Percentiles rank a stretch among this genome's conserved stretches.
Evolutionary conservation across 2,113 vertebrate genomes (phyloP).

Genomic region (Budorcas taxicolor): DNA sequence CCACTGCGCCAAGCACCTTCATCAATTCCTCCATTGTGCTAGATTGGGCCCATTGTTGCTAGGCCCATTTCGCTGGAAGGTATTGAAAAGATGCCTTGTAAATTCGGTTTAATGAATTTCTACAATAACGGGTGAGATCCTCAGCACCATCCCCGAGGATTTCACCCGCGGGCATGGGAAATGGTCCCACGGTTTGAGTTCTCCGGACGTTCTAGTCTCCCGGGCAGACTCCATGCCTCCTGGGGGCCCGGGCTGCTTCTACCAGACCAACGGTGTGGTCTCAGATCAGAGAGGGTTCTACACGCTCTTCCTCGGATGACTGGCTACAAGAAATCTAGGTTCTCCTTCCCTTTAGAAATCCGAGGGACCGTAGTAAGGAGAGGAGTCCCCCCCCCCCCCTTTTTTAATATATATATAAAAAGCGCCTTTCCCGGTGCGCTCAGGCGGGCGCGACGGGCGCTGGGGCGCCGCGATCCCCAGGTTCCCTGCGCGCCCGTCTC

Average conservation of each 20-base stretch:
- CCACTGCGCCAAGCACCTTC: background rate
- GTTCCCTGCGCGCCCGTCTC: rapidly evolving
- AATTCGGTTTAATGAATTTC: background rate
- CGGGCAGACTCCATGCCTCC: background rate
- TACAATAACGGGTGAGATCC: background rate
- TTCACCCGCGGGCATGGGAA: background rate
- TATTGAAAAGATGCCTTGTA: background rate
- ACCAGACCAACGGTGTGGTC: background rate
- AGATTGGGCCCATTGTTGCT: background rate
- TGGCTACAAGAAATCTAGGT: background rate
- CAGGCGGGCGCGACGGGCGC: rapidly evolving
- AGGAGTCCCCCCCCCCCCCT: background rate
- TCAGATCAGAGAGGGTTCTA: background rate
- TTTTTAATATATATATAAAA: background rate
- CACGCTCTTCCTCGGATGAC: background rate
- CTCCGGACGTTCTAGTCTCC: rapidly evolving
- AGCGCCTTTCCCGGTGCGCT: background rate
- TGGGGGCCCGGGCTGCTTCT: background rate
- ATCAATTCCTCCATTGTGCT: background rate
- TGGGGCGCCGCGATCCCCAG: rapidly evolving
- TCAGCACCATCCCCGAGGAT: background rate
- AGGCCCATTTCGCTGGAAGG: background rate
- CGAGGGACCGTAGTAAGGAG: background rate
- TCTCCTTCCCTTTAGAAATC: background rate
- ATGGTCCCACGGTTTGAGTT: background rate